Conservation (phyloP, 1,140 invertebrate genomes). For the Schlechtendalia chinensis region DNA sequence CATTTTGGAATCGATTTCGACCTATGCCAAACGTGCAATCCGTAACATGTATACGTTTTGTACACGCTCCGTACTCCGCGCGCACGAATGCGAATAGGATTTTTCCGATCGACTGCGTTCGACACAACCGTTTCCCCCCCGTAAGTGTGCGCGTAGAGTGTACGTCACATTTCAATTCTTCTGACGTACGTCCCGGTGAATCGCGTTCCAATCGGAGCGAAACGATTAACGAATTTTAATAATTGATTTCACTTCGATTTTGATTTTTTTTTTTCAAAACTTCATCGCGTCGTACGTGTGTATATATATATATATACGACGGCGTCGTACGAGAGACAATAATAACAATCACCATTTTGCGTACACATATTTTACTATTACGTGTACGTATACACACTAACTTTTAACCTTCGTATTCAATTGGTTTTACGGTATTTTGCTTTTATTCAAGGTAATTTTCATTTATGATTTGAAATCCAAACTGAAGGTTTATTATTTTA, state of each 20-base stretch:
- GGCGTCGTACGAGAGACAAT: too few species aligned
- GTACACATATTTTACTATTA: too few species aligned
- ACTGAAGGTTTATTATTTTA: conserved; percentile 14
- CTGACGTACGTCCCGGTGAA: background rate
- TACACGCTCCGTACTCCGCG: too few species aligned
- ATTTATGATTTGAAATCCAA: background rate
- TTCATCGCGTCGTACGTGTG: background rate
- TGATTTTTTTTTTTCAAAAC: too few species aligned
- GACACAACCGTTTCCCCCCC: background rate
- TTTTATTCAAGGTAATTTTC: conserved; percentile 24
- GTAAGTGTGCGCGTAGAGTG: background rate
- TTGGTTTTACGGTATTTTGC: conserved; percentile 15
- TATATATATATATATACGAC: too few species aligned
- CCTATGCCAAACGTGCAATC: background rate
- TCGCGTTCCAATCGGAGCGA: conserved; percentile 21
- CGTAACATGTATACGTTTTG: too few species aligned
- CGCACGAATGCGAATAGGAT: too few species aligned
- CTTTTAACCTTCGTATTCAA: conserved; percentile 11
- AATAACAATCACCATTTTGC: too few species aligned
- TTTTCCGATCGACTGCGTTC: conserved; percentile 13
- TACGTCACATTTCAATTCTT: too few species aligned
- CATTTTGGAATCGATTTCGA: conserved; percentile 34
- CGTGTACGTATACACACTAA: background rate
- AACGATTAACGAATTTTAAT: conserved; percentile 21
- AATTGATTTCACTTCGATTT: background rate